Percentiles rank a stretch among this genome's conserved stretches.
These are phyloP conservation scores for Lithobates sylvaticus DNA, from an alignment of 2,797 vertebrate genomes.

Conservation along the genomic window DNA sequence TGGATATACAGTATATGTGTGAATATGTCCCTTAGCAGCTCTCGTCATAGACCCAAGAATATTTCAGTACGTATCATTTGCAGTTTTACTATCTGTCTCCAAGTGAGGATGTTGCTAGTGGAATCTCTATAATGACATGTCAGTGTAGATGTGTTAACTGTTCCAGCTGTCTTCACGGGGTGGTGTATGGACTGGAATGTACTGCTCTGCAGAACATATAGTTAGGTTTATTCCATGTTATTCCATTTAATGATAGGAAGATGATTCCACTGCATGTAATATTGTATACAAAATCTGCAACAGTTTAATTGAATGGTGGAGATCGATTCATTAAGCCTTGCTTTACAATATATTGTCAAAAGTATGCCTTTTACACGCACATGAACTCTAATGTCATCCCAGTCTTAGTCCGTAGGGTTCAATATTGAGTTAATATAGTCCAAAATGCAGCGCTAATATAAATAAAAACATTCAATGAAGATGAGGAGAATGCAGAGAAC, in stretches of 20 bases:
- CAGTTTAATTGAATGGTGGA: background rate
- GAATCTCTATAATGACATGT: constrained; percentile 10
- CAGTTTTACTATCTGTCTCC: background rate
- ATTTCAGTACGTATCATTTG: background rate
- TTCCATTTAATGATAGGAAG: background rate
- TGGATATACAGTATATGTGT: background rate
- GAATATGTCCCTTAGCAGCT: background rate
- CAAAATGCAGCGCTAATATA: too few species aligned
- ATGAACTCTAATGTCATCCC: too few species aligned
- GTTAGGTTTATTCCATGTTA: background rate
- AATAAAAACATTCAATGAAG: too few species aligned
- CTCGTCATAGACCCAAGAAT: background rate
- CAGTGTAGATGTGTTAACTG: background rate
- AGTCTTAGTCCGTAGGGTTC: too few species aligned
- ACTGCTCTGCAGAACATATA: background rate
- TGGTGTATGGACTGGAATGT: constrained; percentile 5
- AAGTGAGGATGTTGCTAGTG: background rate
- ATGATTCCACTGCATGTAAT: background rate
- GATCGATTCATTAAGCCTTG: too few species aligned
- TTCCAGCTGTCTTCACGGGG: background rate
- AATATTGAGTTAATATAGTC: too few species aligned
- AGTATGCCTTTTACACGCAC: too few species aligned
- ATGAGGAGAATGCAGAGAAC: too few species aligned
- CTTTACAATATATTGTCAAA: too few species aligned
- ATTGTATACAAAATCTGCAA: background rate